These are phyloP conservation scores for Caenorhabditis parvicauda DNA, from an alignment of 2,888 invertebrate species.

Conservation along the genomic window DNA sequence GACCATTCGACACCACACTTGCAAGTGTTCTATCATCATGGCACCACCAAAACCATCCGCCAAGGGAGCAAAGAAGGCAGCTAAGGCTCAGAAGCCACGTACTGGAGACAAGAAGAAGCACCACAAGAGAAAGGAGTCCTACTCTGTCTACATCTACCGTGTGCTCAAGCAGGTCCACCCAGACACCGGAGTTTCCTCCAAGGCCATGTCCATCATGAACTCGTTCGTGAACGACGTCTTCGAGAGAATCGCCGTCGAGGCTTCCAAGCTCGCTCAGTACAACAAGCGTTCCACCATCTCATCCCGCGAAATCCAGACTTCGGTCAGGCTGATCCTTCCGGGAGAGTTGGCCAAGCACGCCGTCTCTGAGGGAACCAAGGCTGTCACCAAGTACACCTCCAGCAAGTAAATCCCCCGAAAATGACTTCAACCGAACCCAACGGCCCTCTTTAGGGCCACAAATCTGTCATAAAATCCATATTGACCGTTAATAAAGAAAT, in stretches of 20 bases:
- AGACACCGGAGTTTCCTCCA: conserved; percentile 73
- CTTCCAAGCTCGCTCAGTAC: conserved; percentile 70
- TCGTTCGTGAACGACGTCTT: conserved; percentile 76
- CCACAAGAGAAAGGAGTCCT: conserved; percentile 56
- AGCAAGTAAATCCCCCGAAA: too few relatives aligned
- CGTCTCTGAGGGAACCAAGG: conserved; percentile 33
- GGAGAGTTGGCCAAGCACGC: conserved; percentile 39
- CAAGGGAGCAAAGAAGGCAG: conserved; percentile 62
- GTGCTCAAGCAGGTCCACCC: conserved; percentile 69
- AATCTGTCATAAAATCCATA: too few relatives aligned
- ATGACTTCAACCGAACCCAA: too few relatives aligned
- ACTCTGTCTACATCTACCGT: conserved; percentile 70
- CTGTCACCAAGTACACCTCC: conserved; percentile 36
- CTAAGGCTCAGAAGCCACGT: conserved; percentile 47
- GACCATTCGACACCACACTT: neutral
- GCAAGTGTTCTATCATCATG: too few relatives aligned
- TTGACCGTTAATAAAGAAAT: too few relatives aligned
- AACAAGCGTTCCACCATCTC: conserved; percentile 73
- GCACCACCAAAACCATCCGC: conserved; percentile 56
- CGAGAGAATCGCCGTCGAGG: conserved; percentile 71
- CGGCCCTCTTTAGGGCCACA: conserved; percentile 51
- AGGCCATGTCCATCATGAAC: conserved; percentile 76
- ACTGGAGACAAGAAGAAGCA: conserved; percentile 59
- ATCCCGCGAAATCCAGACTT: conserved; percentile 73
- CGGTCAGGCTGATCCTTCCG: conserved; percentile 37